Conservation (phyloP, 2,888 invertebrate genomes). For the Pasiphila rectangulata region DNA sequence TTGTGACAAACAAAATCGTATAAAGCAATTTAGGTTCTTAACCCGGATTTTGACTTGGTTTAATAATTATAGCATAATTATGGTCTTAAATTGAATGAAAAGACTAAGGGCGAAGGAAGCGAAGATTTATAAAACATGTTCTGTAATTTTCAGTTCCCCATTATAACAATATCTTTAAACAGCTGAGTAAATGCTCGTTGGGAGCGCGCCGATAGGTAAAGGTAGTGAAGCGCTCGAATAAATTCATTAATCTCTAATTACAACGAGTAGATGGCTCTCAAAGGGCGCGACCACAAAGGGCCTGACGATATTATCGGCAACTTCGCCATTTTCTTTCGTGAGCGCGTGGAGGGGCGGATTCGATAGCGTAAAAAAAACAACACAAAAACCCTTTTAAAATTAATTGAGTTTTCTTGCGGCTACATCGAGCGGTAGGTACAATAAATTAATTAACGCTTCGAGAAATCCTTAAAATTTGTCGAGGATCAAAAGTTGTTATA, state of each 20-base stretch:
- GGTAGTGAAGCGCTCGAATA: constrained; percentile 37
- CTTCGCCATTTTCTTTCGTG: constrained; percentile 59
- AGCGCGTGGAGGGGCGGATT: constrained; percentile 35
- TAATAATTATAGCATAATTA: no score
- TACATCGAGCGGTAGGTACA: constrained; percentile 76
- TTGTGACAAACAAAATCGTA: no score
- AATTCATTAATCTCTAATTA: constrained; percentile 75
- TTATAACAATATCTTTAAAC: constrained; percentile 22
- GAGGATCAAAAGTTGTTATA: constrained; percentile 75
- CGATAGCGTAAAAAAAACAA: constrained; percentile 72
- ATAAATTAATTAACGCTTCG: constrained; percentile 80
- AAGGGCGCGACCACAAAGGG: constrained; percentile 63
- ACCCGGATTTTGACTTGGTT: no score
- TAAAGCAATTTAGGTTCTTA: no score
- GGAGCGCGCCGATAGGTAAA: constrained; percentile 15
- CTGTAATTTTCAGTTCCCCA: background rate
- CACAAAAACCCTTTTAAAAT: constrained; percentile 81
- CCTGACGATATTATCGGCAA: constrained; percentile 59
- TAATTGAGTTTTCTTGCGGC: constrained; percentile 81
- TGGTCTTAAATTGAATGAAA: no score
- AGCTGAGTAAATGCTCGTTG: constrained; percentile 26
- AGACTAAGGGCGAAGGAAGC: no score
- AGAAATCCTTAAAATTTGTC: constrained; percentile 79
- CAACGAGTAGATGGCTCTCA: constrained; percentile 56
- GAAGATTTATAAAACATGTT: background rate